Conservation (phyloP, 64 coral and sea anemone species). For the Catalaphyllia jardinei region DNA sequence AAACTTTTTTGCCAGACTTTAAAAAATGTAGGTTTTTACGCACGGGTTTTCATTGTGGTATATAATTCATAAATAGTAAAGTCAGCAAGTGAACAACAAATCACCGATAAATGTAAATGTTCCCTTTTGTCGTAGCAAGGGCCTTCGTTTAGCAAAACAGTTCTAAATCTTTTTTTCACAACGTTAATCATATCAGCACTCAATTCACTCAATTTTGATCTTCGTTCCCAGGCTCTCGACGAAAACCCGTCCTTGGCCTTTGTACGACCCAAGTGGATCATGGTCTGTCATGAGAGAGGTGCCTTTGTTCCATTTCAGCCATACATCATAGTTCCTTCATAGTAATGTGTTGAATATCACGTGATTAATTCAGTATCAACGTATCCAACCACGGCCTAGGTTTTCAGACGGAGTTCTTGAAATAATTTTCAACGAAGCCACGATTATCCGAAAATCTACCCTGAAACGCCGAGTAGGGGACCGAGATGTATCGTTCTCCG, state of each 20-base stretch:
- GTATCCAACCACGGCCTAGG: neutral
- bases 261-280: constrained; percentile 95
- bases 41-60: too few relatives aligned
- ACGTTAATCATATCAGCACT: too few relatives aligned
- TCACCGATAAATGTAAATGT: too few relatives aligned
- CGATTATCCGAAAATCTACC: neutral
- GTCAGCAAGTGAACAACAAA: too few relatives aligned
- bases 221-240: constrained; percentile 75
- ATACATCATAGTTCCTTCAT: constrained; percentile 86
- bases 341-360: neutral
- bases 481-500: neutral
- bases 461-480: neutral
- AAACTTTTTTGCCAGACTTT: too few relatives aligned
- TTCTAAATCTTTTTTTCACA: too few relatives aligned
- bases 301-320: constrained; percentile 93
- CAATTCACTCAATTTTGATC: neutral
- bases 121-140: too few relatives aligned
- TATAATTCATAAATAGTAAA: too few relatives aligned
- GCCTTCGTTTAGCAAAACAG: too few relatives aligned
- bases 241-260: constrained; percentile 97
- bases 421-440: neutral
- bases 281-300: constrained; percentile 85
- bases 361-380: neutral
- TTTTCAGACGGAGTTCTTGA: neutral
- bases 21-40: too few relatives aligned